Base-by-base conservation (phyloP, 1,140 invertebrate species). In the Harpegnathos saltator region DNA sequence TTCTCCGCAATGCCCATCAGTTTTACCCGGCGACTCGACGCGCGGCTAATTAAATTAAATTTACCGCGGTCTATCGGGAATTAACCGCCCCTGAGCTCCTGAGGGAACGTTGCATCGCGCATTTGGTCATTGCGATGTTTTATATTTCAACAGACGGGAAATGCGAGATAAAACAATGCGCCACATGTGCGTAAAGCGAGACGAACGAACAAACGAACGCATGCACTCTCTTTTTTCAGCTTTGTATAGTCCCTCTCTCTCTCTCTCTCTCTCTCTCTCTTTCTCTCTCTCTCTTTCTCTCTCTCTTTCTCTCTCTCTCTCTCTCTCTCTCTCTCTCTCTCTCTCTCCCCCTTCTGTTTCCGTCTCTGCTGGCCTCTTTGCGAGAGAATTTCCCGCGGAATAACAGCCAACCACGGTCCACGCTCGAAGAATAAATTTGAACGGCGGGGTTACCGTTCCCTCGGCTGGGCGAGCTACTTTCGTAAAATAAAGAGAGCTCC, bases 371-470 rank as follows among this genome's bases (percentile, higher is more conserved):
- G 29, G 1, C 29, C 19, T 17, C 26, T 65, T n/a, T n/a, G 33
- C 7, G 56, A 69, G 66, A 9, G 22, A 58, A 54, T 48, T 80
- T 69, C 19, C 52, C 54, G n/a, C 24, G n/a, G 52, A 80, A 80
- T 80, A 80, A 80, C 65, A 69, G 22, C 52, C 54, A 59, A 33
- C 33, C 50, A 69, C 38, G 7, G 65, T 59, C 33, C 75, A 80
- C n/a, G 65, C 52, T 59, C 33, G 52, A 80, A 48, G 52, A 80
- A 80, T 69, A 80, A 69, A 80, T 80, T 69, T 80, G 63, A 80
- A n/a, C 29, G 17, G 14, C 4, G 14, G n/a, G 52, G 24, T 80
- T 80, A 33, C 65, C 7, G 22, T 80, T 80, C 7, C 24, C 12
- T 38, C 65, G 12, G 9, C 3, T 22, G 61, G 69, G 50, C 74